phyloP scores from a whole-genome alignment of 2,888 invertebrate genomes.

The Leptinotarsa peninsularis region DNA sequence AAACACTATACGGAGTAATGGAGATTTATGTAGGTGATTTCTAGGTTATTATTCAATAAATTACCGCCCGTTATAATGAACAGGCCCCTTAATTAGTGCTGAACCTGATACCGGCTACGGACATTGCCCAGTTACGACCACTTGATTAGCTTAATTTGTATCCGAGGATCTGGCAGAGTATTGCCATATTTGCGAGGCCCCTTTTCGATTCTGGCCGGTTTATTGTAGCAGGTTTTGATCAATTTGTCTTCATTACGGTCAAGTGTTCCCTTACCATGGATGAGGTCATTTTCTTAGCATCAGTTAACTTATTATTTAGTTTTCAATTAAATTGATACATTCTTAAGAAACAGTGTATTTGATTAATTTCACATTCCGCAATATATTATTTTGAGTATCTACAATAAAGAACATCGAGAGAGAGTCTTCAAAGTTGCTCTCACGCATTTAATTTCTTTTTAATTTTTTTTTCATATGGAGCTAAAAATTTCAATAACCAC shows the following conservation, averaged over 20 bases:
- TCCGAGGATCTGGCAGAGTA: slow-evolving; percentile 56
- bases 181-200: slow-evolving; percentile 25
- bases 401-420: too few species aligned
- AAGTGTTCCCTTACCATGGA: slow-evolving; percentile 36
- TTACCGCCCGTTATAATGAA: slow-evolving; percentile 64
- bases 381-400: too few species aligned
- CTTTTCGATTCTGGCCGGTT: slow-evolving; percentile 35
- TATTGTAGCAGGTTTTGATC: slow-evolving; percentile 37
- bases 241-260: slow-evolving; percentile 45
- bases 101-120: slow-evolving; percentile 62
- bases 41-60: slow-evolving; percentile 66
- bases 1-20: slow-evolving; percentile 61
- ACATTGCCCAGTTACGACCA: slow-evolving; percentile 63
- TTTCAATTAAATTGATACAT: not conserved
- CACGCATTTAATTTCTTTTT: too few species aligned
- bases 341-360: too few species aligned
- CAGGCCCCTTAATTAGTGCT: slow-evolving; percentile 63
- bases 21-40: slow-evolving; percentile 66
- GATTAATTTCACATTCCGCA: too few species aligned
- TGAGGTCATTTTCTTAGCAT: not conserved
- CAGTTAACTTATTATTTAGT: not conserved
- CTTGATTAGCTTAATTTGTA: slow-evolving; percentile 66
- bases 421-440: too few species aligned
- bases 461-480: too few species aligned
- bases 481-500: too few species aligned